Evolutionary conservation across 2,888 invertebrate genomes (phyloP).

Genomic region (Plusia festucae): DNA sequence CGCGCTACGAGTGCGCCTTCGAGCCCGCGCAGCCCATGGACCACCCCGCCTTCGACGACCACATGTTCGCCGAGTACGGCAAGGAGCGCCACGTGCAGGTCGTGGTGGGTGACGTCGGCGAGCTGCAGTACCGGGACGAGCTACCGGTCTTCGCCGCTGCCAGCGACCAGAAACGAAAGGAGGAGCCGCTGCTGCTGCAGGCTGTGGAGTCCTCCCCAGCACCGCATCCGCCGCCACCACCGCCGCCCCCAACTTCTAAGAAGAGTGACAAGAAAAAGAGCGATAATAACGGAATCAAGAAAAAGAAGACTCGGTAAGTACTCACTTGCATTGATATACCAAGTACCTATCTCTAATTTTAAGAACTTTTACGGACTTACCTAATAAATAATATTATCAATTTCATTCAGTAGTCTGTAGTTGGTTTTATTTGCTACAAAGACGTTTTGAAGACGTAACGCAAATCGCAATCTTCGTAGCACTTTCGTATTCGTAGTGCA

Average conservation of each 20-base stretch:
- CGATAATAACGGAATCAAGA: conserved; percentile 96
- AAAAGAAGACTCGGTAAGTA: conserved; percentile 96
- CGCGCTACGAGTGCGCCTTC: conserved; percentile 84
- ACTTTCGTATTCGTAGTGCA: conserved; percentile 30
- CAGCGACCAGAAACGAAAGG: conserved; percentile 79
- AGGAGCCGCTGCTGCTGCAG: conserved; percentile 81
- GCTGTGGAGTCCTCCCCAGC: conserved; percentile 74
- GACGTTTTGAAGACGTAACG: conserved; percentile 19
- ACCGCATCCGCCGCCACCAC: conserved; percentile 74
- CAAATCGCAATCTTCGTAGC: conserved; percentile 53
- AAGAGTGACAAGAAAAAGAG: conserved; percentile 95
- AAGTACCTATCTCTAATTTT: background rate
- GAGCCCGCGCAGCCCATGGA: conserved; percentile 89
- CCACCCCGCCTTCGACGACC: conserved; percentile 93
- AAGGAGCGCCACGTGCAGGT: conserved; percentile 87
- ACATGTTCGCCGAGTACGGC: conserved; percentile 93
- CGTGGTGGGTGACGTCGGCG: conserved; percentile 86
- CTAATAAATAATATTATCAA: too few species aligned
- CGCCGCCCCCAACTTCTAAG: conserved; percentile 86
- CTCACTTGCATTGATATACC: background rate
- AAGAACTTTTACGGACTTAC: background rate
- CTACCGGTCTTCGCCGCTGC: conserved; percentile 74
- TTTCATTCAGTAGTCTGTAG: background rate
- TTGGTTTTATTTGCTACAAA: conserved; percentile 35
- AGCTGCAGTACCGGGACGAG: conserved; percentile 86